Percentiles rank a stretch among this genome's conserved stretches.
phyloP scores from a whole-genome alignment of 2,113 vertebrate genomes.

The Pontoporia blainvillei region DNA sequence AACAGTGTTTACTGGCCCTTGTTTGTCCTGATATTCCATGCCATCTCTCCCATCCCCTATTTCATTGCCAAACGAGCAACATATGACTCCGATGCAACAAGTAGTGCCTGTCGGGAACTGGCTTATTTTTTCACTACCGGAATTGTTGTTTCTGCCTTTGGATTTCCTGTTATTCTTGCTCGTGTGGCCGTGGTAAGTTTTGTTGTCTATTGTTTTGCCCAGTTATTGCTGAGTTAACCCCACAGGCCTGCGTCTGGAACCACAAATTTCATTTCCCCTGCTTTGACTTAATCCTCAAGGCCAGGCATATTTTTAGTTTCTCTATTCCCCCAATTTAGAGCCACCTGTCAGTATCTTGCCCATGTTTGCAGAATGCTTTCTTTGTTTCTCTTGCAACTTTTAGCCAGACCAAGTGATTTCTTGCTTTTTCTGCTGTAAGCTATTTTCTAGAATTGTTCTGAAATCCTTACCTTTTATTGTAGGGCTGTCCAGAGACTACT shows the following conservation, averaged over 20 bases:
- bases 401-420: not conserved
- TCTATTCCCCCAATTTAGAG: not conserved
- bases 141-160: conserved; percentile 95
- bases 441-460: not conserved
- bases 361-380: not conserved
- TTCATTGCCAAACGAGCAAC: conserved; percentile 90
- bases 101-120: conserved; percentile 93
- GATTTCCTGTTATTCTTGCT: conserved; percentile 91
- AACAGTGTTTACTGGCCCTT: conserved; percentile 95
- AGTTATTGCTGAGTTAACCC: not conserved
- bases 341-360: not conserved
- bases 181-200: conserved; percentile 85
- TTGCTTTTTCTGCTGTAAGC: not conserved
- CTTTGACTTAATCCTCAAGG: not conserved
- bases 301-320: not conserved
- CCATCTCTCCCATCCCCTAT: conserved; percentile 91
- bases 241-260: not conserved
- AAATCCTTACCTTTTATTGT: not conserved
- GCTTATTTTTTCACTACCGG: conserved; percentile 96
- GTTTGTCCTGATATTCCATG: conserved; percentile 94
- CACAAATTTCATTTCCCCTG: not conserved
- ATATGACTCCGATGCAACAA: conserved; percentile 89
- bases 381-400: not conserved
- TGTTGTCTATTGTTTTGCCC: not conserved
- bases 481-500: not conserved